These are phyloP conservation scores for Rotaria socialis DNA, from an alignment of 2,888 invertebrate species.

Conservation along the genomic window DNA sequence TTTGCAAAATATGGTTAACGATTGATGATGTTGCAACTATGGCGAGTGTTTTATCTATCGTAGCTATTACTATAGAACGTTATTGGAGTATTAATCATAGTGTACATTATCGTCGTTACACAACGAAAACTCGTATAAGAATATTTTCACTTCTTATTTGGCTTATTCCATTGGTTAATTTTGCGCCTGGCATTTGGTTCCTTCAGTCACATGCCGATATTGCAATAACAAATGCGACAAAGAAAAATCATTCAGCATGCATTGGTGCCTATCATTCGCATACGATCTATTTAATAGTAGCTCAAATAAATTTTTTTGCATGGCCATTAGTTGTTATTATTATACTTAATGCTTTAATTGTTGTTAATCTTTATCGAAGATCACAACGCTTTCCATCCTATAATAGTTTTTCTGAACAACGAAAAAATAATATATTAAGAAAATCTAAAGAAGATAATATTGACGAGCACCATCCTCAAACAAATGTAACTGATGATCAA, in stretches of 20 bases:
- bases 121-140: not conserved
- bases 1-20: constrained; percentile 31
- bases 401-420: not conserved
- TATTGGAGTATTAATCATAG: constrained; percentile 36
- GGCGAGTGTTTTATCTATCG: constrained; percentile 3
- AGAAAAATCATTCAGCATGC: not conserved
- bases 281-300: constrained; percentile 1
- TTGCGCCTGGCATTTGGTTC: constrained; percentile 21
- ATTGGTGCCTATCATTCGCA: constrained; percentile 32
- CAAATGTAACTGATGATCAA: not conserved
- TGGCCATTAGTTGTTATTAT: constrained; percentile 30
- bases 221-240: not conserved
- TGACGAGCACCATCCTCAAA: not conserved
- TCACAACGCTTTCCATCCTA: constrained; percentile 2
- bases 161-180: constrained; percentile 3
- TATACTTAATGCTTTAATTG: constrained; percentile 25
- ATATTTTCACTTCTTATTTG: constrained; percentile 2
- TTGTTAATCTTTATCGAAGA: constrained; percentile 14
- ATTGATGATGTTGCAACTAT: constrained; percentile 29
- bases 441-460: not conserved
- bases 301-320: constrained; percentile 36
- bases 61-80: constrained; percentile 23
- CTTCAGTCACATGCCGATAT: not conserved
- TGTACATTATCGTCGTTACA: constrained; percentile 22
- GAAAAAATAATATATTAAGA: not conserved